Evolutionary conservation across 2,888 invertebrate species (phyloP), one percentile per base, ranked within the genome.

Genomic region (Stictocephala bisonia): DNA sequence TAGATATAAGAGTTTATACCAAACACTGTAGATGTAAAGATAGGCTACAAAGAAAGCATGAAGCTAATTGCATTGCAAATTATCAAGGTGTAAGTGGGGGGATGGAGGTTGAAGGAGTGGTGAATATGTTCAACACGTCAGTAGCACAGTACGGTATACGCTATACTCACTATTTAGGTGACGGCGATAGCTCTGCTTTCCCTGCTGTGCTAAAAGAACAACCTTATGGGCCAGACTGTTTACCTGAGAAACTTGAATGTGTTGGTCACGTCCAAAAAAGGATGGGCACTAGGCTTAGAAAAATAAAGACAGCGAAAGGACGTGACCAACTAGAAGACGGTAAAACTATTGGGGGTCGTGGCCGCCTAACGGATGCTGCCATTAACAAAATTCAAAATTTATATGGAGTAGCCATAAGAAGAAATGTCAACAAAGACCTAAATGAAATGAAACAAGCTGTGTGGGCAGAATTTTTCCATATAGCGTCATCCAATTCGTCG

Each of bases 381-480:
- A 79, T 81, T 29, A 71, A 78, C 41, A 72, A 77, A 72, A 50
- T 81, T 60, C 77, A 77, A 29, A 70, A 60, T 15, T 81, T 77
- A 72, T 80, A 80, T 72, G 79, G 80, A 20, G 44, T 77, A 15
- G 79, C 79, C 13, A 80, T 80, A 58, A 70, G 78, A 58, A 51
- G 75, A n/a, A 76, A 79, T 73, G 56, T 74, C 6, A 51, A 79
- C 72, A 76, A 76, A 9, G 44, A 75, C 7, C 77, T 76, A 53
- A 66, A 74, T 44, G 44, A n/a, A n/a, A n/a, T n/a, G 51, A 77
- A 76, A 64, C n/a, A n/a, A n/a, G 79, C 75, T 9, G 73, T 81
- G 44, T 80, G 79, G 80, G 79, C 80, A 11, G 76, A 75, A 9
- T 80, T 74, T 71, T 76, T 72, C 22, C 80, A 80, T 58, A 75